Conservation (phyloP, 2,888 invertebrate species). For the Acanthococcus lagerstroemiae region DNA sequence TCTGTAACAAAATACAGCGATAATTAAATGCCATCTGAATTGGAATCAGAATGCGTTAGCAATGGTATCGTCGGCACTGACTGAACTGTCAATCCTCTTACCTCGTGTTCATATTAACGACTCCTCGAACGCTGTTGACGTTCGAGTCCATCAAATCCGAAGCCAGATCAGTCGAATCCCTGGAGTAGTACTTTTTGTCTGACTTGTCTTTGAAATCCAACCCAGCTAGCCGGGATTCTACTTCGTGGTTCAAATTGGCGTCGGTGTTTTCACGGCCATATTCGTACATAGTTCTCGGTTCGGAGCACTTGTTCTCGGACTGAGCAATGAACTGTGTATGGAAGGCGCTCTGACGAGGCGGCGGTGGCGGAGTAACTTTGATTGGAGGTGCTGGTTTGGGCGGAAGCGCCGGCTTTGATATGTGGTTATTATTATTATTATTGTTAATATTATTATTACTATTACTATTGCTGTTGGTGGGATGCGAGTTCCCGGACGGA, state of each 20-base stretch:
- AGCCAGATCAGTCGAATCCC: neutral
- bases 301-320: neutral
- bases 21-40: too few species aligned
- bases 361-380: constrained; percentile 44
- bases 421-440: constrained; percentile 3
- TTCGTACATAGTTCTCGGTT: neutral
- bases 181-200: neutral
- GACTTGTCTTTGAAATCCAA: neutral
- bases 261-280: neutral
- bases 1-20: neutral
- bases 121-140: neutral
- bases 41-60: too few species aligned
- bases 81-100: too few species aligned
- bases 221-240: neutral
- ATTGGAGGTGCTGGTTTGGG: constrained; percentile 63
- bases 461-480: constrained; percentile 6
- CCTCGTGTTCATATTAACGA: neutral
- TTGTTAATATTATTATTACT: constrained; percentile 1
- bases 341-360: constrained; percentile 45
- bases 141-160: neutral
- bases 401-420: constrained; percentile 61
- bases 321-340: constrained; percentile 19
- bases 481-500: neutral
- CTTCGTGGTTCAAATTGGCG: neutral
- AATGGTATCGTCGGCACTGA: neutral